phyloP scores from a whole-genome alignment of 2,113 vertebrate genomes.

The Isichthys henryi region DNA sequence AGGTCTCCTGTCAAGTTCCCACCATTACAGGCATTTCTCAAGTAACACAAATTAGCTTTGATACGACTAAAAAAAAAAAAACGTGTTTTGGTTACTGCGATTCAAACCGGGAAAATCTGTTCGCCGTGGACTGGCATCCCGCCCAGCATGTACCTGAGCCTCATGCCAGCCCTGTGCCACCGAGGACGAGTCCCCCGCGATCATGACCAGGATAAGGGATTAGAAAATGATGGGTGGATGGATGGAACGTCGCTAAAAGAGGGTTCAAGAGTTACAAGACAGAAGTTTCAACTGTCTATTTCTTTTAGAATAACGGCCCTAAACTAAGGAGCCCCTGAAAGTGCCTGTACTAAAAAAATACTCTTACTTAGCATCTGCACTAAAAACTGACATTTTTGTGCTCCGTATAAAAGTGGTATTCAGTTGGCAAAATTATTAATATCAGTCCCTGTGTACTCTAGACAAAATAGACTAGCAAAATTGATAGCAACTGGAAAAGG shows the following conservation, averaged over 20 bases:
- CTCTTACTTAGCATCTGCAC: too few species aligned
- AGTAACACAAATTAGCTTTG: not conserved
- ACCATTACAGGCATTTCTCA: not conserved
- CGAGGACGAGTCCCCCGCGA: not conserved
- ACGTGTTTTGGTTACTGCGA: not conserved
- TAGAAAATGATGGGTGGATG: not conserved
- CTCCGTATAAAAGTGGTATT: not conserved
- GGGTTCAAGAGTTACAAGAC: not conserved
- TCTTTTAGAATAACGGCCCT: not conserved
- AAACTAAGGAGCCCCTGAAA: not conserved
- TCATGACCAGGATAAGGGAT: not conserved
- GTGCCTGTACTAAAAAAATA: too few species aligned
- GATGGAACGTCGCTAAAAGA: not conserved
- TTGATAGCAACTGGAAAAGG: not conserved
- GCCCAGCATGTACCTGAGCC: not conserved
- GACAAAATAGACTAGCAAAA: not conserved
- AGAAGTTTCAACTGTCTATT: not conserved
- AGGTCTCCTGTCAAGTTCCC: not conserved
- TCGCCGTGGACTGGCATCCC: not conserved
- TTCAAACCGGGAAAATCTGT: not conserved
- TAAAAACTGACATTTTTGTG: too few species aligned
- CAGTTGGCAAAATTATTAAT: not conserved
- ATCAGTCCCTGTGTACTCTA: not conserved
- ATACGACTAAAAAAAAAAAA: not conserved
- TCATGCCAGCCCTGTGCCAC: not conserved